Base-by-base conservation (phyloP, 2,113 vertebrate species). In the Telmatochromis sp. region DNA sequence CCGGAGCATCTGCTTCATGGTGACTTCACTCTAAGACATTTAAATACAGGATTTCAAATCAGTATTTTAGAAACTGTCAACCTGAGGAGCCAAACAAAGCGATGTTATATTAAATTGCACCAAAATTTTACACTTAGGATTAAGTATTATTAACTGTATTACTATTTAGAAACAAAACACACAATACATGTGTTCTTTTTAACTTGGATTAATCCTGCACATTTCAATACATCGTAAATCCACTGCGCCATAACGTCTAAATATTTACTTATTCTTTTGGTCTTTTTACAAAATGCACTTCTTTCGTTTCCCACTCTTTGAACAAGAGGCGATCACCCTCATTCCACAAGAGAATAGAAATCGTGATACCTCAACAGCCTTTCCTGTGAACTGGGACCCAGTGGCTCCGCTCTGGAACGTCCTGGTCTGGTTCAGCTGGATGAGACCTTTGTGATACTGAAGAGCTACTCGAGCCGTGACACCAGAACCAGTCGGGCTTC, bases 381-480 rank as follows among this genome's bases (percentile, higher is more conserved):
- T 98, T 4, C 98, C 99, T 0, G 97, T 98, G 95, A 99, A 99
- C 65, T 97, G 37, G 3, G 98, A 98, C 45, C 97, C 96, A 0
- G 98, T 98, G 15, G 97, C 93, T 35, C 97, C 97, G 68, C 98
- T 99, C 93, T 91, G 91, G 87, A 99, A 99, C 21, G 90, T 95
- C 94, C 98, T 97, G 87, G 89, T 96, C 96, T 98, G 97, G 63
- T 96, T 95, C 86, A 99, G 94, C 81, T 91, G 90, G 89, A 99
- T 97, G 85, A 97, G 96, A 19, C 98, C 98, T 95, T 98, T 99
- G 68, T 97, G 97, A 92, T 97, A 96, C 89, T 99, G 98, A 70
- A 99, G 94, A 89, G 99, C 98, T 65, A 99, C 96, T 58, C 98
- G 97, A 55, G 98, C 98, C 0, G 98, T 99, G 85, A 99, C 98